phyloP scores from a whole-genome alignment of 2,888 invertebrate species.

The Epinotia nisella region DNA sequence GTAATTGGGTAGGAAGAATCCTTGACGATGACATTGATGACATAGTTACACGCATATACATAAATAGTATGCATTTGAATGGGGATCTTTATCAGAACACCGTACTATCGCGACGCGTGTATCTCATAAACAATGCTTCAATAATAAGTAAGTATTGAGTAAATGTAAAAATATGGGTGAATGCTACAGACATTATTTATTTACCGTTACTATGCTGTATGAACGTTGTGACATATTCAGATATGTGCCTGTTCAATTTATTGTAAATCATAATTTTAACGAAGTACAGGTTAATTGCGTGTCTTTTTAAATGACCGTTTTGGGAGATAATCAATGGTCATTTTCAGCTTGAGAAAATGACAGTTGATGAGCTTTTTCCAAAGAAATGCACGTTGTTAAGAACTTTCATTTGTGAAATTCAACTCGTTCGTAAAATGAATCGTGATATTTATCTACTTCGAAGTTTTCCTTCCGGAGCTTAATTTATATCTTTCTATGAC shows the following conservation, averaged over 20 bases:
- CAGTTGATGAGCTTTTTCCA: neutral
- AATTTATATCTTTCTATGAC: neutral
- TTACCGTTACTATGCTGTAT: neutral
- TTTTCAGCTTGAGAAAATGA: neutral
- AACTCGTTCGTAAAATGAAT: no score
- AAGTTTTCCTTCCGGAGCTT: no score
- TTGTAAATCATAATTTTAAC: neutral
- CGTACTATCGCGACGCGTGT: neutral
- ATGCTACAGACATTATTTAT: neutral
- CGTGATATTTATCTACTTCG: no score
- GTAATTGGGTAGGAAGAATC: conserved; percentile 16
- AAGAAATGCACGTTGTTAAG: no score
- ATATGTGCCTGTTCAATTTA: no score
- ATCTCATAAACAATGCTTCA: neutral
- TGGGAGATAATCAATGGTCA: neutral
- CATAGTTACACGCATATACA: neutral
- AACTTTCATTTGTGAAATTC: no score
- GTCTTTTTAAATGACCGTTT: neutral
- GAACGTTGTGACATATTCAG: neutral
- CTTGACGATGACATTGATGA: conserved; percentile 9
- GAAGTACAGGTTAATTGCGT: neutral
- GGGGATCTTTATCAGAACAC: conserved; percentile 7
- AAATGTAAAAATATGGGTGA: conserved; percentile 7
- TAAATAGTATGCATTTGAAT: conserved; percentile 30
- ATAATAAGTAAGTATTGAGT: neutral